Conservation (phyloP, 2,113 vertebrate genomes). For the Columbina picui region DNA sequence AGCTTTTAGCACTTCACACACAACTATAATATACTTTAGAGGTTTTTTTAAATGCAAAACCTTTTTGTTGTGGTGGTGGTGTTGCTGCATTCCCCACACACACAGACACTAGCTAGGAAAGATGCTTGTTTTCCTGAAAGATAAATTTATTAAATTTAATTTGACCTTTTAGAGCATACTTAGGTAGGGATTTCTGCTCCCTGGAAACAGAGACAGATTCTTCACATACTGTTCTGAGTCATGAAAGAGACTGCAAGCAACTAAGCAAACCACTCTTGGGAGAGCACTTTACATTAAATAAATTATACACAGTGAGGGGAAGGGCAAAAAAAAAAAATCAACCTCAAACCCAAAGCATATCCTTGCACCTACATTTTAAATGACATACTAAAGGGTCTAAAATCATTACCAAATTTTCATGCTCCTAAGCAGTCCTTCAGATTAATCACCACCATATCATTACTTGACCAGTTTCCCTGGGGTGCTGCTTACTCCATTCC, state of each 20-base stretch:
- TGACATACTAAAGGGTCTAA: not conserved
- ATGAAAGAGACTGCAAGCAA: not conserved
- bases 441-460: not conserved
- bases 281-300: not conserved
- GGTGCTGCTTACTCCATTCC: not conserved
- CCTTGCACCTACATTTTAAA: not conserved
- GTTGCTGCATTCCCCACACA: too few relatives aligned
- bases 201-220: not conserved
- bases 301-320: not conserved
- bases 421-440: not conserved
- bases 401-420: not conserved
- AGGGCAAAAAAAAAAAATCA: not conserved
- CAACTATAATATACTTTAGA: not conserved
- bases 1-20: constrained; percentile 18
- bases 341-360: not conserved
- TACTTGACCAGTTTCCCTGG: not conserved
- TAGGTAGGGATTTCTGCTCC: constrained; percentile 8
- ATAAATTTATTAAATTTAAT: constrained; percentile 14
- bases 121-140: not conserved
- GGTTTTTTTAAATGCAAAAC: not conserved
- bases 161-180: constrained; percentile 9
- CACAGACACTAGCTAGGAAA: not conserved
- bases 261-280: not conserved
- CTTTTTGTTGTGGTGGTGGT: not conserved
- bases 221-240: not conserved